Conservation (phyloP, 2,113 vertebrate species). For the Hippocampus mohnikei region DNA sequence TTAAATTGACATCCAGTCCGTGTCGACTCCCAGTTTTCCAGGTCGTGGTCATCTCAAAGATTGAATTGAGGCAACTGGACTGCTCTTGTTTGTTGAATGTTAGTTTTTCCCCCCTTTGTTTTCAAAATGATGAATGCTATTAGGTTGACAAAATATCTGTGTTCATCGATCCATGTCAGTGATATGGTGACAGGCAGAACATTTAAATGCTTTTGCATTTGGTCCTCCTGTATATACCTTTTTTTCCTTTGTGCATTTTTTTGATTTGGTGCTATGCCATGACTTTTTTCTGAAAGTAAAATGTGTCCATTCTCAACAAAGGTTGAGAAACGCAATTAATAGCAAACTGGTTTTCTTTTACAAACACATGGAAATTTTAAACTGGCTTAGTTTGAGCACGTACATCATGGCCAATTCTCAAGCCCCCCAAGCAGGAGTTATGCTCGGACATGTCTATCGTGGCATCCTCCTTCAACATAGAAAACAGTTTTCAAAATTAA, state of each 20-base stretch:
- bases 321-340: neutral
- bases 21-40: neutral
- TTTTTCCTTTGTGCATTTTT: neutral
- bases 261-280: neutral
- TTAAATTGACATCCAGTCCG: neutral
- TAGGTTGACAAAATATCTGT: neutral
- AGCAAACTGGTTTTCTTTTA: neutral
- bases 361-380: neutral
- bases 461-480: neutral
- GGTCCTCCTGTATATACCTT: neutral
- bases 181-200: too few relatives aligned
- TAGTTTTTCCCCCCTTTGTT: too few relatives aligned
- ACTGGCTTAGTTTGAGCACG: neutral
- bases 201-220: neutral
- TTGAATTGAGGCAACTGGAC: too few relatives aligned
- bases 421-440: neutral
- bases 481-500: constrained; percentile 6
- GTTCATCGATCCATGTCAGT: too few relatives aligned
- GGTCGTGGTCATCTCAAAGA: neutral
- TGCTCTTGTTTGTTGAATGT: too few relatives aligned
- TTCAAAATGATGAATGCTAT: too few relatives aligned
- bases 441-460: neutral
- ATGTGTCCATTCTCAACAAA: neutral
- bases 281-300: neutral
- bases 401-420: neutral